A percentile compares a stretch with the other conserved stretches of the same genome.
These are phyloP conservation scores for Dromococcyx pavoninus DNA, from an alignment of 2,797 vertebrate species.

Conservation along the genomic window DNA sequence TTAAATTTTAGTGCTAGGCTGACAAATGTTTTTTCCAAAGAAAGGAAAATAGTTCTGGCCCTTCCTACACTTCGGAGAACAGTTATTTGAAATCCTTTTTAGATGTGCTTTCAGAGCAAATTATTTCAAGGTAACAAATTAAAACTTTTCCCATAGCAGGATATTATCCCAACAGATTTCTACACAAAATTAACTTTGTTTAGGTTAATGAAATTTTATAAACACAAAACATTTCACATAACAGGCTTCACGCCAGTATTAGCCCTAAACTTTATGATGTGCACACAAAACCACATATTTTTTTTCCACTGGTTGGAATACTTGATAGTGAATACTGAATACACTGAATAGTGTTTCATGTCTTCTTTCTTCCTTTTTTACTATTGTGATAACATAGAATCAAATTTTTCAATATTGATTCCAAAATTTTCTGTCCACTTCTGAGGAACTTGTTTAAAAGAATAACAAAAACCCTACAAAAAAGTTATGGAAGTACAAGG, in stretches of 20 bases:
- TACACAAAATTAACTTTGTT: neutral
- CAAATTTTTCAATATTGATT: neutral
- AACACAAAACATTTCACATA: neutral
- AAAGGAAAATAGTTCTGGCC: neutral
- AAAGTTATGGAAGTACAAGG: neutral
- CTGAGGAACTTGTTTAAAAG: neutral
- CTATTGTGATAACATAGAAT: neutral
- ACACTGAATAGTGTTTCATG: neutral
- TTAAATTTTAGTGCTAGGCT: neutral
- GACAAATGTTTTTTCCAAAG: neutral
- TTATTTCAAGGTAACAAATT: no score
- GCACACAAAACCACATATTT: neutral
- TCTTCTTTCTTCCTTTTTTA: neutral
- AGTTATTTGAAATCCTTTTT: neutral
- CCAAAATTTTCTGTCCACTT: neutral
- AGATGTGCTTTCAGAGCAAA: neutral
- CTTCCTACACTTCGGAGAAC: neutral
- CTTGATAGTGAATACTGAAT: no score
- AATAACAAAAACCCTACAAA: neutral
- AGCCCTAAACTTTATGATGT: neutral
- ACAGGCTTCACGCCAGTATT: neutral
- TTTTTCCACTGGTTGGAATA: neutral
- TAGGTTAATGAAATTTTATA: neutral
- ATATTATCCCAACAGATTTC: neutral
- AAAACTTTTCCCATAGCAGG: neutral